Base-by-base conservation (phyloP, 2,888 invertebrate genomes). In the Melinopterus prodromus region DNA sequence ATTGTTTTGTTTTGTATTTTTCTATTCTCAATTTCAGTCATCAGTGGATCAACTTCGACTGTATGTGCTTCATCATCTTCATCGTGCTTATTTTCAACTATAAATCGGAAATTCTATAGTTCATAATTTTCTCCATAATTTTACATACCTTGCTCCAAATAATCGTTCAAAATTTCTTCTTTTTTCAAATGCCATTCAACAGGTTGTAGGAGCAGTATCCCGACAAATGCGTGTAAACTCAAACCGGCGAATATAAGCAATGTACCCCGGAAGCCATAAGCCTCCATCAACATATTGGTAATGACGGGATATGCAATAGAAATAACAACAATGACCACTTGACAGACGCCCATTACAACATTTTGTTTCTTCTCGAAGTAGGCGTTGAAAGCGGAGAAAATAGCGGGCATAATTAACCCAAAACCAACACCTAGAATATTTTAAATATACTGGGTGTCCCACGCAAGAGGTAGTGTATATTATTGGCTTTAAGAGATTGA, bases 231-330 rank as follows among this genome's bases (percentile, higher is more conserved):
- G 86, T 95, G 92, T 9, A 94, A 88, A 84, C 94, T 93, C 37
- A 95, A 86, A 0, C 92, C 95, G 82, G 93, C 93, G n/a, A 94
- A 89, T 38, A 95, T 87, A 7, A 93, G 91, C 3, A 94, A 89
- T n/a, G 94, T 93, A 87, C 95, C 95, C 81, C 93, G 89, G 86
- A 94, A 95, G 3, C 95, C 95, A 82, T 94, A 95, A 82, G 89
- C 89, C 0, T 91, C 90, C 83, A 94, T 88, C 12, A 94, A 89
- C 80, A 90, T 91, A 70, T 93, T 93, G 71, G 93, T 92, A 2
- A 93, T 86, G 79, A 92, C 91, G 0, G 95, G 95, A 85, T 93
- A 94, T 0, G 92, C 90, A 85, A 95, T 95, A 6, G 92, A 92
- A 0, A 93, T 93, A 74, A 93, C 86, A 7, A 94, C 94, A 84